A percentile compares a stretch with the other conserved stretches of the same genome.
These are phyloP conservation scores for Chrysochloris asiatica DNA, from an alignment of 2,113 vertebrate genomes.

Conservation along the genomic window DNA sequence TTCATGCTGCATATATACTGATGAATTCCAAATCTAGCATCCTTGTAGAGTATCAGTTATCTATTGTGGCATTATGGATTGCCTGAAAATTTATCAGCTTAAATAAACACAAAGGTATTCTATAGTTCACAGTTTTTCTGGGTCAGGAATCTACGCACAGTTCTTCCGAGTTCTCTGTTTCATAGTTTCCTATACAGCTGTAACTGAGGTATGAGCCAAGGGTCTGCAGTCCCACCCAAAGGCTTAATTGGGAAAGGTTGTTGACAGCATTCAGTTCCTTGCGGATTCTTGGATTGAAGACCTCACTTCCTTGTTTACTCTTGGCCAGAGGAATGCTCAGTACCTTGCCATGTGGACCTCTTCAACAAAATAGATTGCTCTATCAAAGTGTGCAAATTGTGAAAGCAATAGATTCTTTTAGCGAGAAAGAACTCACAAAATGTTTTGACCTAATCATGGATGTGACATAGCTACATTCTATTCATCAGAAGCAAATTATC, in stretches of 20 bases:
- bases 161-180: not conserved
- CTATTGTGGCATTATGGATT: not conserved
- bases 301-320: not conserved
- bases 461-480: not conserved
- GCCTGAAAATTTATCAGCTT: not conserved
- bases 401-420: not conserved
- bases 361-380: not conserved
- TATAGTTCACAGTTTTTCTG: not conserved
- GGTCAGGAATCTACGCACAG: not conserved
- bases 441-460: not conserved
- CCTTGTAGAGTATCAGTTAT: not conserved
- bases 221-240: not conserved
- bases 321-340: not conserved
- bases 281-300: not conserved
- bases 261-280: not conserved
- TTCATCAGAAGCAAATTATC: constrained; percentile 14
- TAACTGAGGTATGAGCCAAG: not conserved
- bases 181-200: not conserved
- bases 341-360: not conserved
- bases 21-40: not conserved
- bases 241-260: not conserved
- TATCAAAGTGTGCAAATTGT: not conserved
- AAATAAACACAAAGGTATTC: not conserved
- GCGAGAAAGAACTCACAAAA: not conserved
- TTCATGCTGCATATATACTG: not conserved